Evolutionary conservation across 2,888 invertebrate genomes (phyloP).

Genomic region (Ophion ellenae): DNA sequence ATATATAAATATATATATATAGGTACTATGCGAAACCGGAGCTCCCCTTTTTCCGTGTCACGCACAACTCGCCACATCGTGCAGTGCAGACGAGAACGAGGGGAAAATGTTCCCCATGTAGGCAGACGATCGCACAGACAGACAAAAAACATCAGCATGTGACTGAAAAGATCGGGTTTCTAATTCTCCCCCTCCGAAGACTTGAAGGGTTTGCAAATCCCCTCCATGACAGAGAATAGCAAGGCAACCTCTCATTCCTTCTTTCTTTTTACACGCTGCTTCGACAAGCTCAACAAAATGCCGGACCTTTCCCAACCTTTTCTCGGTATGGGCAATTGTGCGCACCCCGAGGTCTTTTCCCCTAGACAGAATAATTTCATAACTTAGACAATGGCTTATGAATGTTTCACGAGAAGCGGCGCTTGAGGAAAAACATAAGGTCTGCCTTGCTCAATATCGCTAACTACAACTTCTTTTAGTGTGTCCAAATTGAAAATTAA

Average conservation of each 20-base stretch:
- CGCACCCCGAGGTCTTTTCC: not conserved
- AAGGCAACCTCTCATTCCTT: slow-evolving; percentile 12
- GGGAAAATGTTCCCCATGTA: not conserved
- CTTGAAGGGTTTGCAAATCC: slow-evolving; percentile 30
- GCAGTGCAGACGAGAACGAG: not conserved
- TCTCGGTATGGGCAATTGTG: slow-evolving; percentile 59
- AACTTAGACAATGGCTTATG: too few species aligned
- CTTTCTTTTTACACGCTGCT: slow-evolving; percentile 12
- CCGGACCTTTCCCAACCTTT: slow-evolving; percentile 75
- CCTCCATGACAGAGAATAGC: slow-evolving; percentile 19
- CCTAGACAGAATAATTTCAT: not conserved
- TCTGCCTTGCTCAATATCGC: too few species aligned
- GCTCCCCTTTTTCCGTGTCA: slow-evolving; percentile 9
- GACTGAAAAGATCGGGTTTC: slow-evolving; percentile 50
- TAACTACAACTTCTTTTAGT: too few species aligned
- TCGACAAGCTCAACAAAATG: slow-evolving; percentile 58
- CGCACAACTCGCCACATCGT: not conserved
- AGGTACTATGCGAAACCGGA: not conserved
- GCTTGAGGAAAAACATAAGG: too few species aligned
- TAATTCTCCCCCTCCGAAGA: slow-evolving; percentile 28
- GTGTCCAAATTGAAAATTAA: not conserved
- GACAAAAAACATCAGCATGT: slow-evolving; percentile 7
- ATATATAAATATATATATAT: not conserved
- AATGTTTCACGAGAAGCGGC: too few species aligned
- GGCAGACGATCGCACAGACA: slow-evolving; percentile 16